A percentile compares a stretch with the other conserved stretches of the same genome.
phyloP scores from a whole-genome alignment of 2,888 invertebrate species.

The Chironomus tentans region DNA sequence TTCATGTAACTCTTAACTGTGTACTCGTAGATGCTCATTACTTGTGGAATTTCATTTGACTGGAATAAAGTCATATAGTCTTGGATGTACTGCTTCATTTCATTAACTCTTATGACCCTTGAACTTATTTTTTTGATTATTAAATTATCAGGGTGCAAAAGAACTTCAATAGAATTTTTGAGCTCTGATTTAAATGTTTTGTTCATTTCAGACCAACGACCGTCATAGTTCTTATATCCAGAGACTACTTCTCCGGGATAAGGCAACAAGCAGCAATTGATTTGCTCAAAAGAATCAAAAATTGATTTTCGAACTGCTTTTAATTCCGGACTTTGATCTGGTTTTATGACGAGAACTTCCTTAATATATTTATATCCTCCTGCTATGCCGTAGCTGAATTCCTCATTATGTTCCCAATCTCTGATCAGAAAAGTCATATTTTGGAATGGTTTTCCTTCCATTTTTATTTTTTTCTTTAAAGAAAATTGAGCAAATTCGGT shows the following conservation, averaged over 20 bases:
- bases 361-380: constrained; percentile 11
- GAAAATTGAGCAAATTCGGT: background rate
- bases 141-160: background rate
- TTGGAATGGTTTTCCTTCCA: background rate
- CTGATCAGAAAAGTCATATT: background rate
- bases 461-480: too few species aligned
- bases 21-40: too few species aligned
- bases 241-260: constrained; percentile 9
- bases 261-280: constrained; percentile 24
- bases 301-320: constrained; percentile 5
- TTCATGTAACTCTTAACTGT: too few species aligned
- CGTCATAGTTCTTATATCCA: background rate
- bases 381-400: background rate
- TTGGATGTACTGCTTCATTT: too few species aligned
- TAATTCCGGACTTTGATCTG: constrained; percentile 13
- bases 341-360: background rate
- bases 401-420: background rate
- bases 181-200: background rate
- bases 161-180: background rate
- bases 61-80: too few species aligned
- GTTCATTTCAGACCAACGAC: background rate
- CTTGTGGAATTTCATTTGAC: too few species aligned
- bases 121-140: background rate
- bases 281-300: constrained; percentile 12
- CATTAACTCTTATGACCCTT: too few species aligned